Evolutionary conservation across 2,888 invertebrate species (phyloP), one percentile per base, ranked within the genome.

Genomic region (Loripinus fragilis): DNA sequence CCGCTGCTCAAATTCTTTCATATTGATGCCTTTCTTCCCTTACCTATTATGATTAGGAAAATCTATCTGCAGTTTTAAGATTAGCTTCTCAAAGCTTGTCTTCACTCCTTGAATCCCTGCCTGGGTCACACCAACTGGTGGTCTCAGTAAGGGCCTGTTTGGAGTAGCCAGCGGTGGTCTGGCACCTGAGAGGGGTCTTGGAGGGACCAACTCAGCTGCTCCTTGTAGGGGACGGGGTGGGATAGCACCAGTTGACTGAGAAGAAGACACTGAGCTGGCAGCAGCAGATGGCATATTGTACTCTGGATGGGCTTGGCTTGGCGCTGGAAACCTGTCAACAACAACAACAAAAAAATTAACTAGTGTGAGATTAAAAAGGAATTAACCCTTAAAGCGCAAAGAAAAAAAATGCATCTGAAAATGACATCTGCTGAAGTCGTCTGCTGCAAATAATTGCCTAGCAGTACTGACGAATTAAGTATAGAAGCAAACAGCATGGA

Each of bases 71-170:
- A 90, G 76, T 38, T 78, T 85, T 3, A 70, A 45, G 17, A 89
- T 77, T 17, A 90, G 77, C 74, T 86, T 87, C 42, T 88, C 90
- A 81, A 88, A 88, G 67, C 88, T 90, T 55, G 80, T 83, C 74
- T 80, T 81, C 30, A 79, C 79, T 20, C 52, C 71, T 23, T 70
- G 70, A 12, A 65, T 23, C 1, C 74, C 74, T n/a, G 45, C 67
- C 2, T 41, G 41, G 1, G 33, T 1, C 20, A 12, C 17, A 10
- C 60, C 55, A 15, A 71, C 71, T n/a, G 73, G 60, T n/a, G 73
- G 60, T 25, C 76, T 60, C 15, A 74, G 38, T 20, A 73, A 60
- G 5, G 78, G 55, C 48, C 74, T 71, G 20, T 33, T 60, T 33
- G 74, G 74, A 23, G 69, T 50, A 28, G 75, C 45, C 23, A 76